Evolutionary conservation across 2,797 vertebrate genomes (phyloP).

Genomic region (Delichon dasypus): DNA sequence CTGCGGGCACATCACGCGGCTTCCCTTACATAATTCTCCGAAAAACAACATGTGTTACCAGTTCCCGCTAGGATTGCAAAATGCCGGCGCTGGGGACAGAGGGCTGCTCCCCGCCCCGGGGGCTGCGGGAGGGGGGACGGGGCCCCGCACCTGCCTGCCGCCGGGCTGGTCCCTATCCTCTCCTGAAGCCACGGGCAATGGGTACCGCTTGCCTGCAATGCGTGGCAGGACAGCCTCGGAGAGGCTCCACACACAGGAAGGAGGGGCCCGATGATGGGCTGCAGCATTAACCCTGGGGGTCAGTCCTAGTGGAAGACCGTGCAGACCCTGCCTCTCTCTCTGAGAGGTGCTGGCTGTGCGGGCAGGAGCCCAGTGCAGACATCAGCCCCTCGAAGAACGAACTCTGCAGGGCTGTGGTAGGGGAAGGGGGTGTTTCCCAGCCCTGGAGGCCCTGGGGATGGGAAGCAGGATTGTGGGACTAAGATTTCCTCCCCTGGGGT

Average conservation of each 20-base stretch:
- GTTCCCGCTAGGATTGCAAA: slow-evolving; percentile 43
- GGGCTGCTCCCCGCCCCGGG: background rate
- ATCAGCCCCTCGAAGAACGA: accelerated
- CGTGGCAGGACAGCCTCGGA: accelerated
- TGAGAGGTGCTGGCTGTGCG: background rate
- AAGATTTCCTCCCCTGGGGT: background rate
- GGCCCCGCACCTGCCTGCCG: background rate
- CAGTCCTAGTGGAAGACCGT: background rate
- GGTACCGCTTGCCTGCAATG: accelerated
- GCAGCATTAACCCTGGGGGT: background rate
- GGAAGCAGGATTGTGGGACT: background rate
- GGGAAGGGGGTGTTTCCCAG: accelerated
- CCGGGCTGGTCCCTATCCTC: background rate
- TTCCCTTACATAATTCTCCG: slow-evolving; percentile 35
- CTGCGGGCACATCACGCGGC: background rate
- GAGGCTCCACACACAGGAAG: background rate
- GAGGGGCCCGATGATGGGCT: background rate
- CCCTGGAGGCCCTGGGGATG: background rate
- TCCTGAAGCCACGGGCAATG: background rate
- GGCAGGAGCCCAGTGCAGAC: background rate
- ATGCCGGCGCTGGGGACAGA: background rate
- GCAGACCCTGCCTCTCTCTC: background rate
- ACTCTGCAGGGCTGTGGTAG: background rate
- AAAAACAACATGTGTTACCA: slow-evolving; percentile 58
- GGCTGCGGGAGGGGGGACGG: accelerated